A percentile compares a stretch with the other conserved stretches of the same genome.
These are phyloP conservation scores for Orientallactaga bullata DNA, from an alignment of 2,113 vertebrate species.

Conservation along the genomic window DNA sequence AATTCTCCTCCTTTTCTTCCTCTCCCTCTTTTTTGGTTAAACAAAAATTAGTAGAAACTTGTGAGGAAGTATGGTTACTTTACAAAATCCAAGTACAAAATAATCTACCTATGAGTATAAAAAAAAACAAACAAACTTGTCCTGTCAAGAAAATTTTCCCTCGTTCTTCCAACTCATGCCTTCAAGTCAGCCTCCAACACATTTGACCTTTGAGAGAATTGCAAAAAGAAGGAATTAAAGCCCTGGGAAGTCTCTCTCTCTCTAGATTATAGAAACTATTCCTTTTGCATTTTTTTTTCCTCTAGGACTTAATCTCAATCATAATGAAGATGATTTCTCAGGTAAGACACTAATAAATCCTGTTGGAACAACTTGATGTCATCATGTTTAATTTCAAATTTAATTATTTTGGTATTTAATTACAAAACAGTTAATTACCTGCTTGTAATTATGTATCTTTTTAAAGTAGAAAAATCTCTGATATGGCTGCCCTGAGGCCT, in stretches of 20 bases:
- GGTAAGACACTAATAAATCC: slow-evolving; percentile 86
- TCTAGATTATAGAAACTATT: not conserved
- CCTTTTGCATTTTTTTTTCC: slow-evolving; percentile 45
- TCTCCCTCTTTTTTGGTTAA: not conserved
- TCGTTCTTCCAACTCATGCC: not conserved
- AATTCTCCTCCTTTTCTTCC: not conserved
- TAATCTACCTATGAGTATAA: not conserved
- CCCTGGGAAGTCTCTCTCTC: not conserved
- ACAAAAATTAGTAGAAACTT: not conserved
- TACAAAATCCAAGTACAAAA: slow-evolving; percentile 5
- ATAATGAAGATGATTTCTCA: slow-evolving; percentile 84
- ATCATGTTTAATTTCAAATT: slow-evolving; percentile 85
- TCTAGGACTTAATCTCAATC: slow-evolving; percentile 70
- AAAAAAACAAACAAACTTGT: too few relatives aligned
- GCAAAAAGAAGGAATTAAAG: not conserved
- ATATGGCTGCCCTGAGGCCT: slow-evolving; percentile 59
- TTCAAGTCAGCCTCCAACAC: not conserved
- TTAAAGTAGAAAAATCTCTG: slow-evolving; percentile 80
- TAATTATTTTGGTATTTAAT: slow-evolving; percentile 90
- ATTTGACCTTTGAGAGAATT: not conserved
- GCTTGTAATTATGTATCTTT: slow-evolving; percentile 85
- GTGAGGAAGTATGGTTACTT: not conserved
- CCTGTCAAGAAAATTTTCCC: not conserved
- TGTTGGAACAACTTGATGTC: slow-evolving; percentile 84
- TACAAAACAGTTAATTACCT: slow-evolving; percentile 86